Evolutionary conservation across 2,797 vertebrate species (phyloP).

Genomic region (Sphaeramia orbicularis): DNA sequence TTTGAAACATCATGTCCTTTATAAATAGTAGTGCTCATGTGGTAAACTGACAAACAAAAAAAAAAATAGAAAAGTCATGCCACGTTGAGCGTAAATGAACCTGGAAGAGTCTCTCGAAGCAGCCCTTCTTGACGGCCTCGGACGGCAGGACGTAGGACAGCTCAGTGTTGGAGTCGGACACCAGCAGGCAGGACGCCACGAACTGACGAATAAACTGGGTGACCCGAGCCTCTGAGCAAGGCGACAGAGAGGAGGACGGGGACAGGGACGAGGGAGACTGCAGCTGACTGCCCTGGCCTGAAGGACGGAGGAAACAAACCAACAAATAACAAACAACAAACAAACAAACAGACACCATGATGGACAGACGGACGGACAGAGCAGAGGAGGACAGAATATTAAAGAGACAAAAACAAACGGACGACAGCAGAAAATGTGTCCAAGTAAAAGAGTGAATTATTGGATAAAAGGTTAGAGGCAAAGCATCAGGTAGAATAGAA

Average conservation of each 20-base stretch:
- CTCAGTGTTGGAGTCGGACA: slow-evolving; percentile 96
- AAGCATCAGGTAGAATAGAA: background rate
- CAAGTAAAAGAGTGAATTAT: background rate
- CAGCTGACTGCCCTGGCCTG: slow-evolving; percentile 83
- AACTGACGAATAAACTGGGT: slow-evolving; percentile 95
- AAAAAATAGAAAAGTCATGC: too few relatives aligned
- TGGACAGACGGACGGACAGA: slow-evolving; percentile 3
- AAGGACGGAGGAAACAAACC: background rate
- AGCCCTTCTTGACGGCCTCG: slow-evolving; percentile 94
- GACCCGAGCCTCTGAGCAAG: slow-evolving; percentile 91
- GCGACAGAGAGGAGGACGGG: slow-evolving; percentile 80
- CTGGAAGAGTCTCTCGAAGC: slow-evolving; percentile 97
- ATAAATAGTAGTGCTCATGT: too few relatives aligned
- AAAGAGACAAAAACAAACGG: background rate
- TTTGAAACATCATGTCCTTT: too few relatives aligned
- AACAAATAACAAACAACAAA: too few relatives aligned
- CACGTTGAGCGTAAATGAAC: slow-evolving; percentile 74
- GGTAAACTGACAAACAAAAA: too few relatives aligned
- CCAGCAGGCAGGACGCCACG: slow-evolving; percentile 91
- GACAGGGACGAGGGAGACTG: slow-evolving; percentile 78
- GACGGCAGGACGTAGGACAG: slow-evolving; percentile 96
- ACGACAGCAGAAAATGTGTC: background rate
- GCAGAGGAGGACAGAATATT: background rate
- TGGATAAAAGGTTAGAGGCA: background rate
- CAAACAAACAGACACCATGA: slow-evolving; percentile 29